Evolutionary conservation across 2,113 vertebrate species (phyloP).

Genomic region (Oreotrochilus melanogaster): DNA sequence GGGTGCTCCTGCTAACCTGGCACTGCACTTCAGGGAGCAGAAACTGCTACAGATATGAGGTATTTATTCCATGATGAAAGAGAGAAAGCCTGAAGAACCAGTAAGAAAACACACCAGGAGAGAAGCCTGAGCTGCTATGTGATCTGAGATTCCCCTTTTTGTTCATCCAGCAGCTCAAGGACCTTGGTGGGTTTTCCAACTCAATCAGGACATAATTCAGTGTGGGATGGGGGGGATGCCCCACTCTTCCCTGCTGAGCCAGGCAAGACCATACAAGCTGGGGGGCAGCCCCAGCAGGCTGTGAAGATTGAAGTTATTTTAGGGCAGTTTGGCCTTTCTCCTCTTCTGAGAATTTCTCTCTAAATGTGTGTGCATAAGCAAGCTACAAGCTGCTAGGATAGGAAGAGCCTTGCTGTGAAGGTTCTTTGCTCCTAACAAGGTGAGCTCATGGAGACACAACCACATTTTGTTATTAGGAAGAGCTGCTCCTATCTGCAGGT

Average conservation of each 20-base stretch:
- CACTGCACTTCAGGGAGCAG: background rate
- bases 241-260: fast-evolving
- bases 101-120: background rate
- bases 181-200: background rate
- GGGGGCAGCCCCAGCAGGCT: background rate
- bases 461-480: fast-evolving
- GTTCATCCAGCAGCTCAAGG: background rate
- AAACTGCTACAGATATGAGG: background rate
- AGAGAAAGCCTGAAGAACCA: background rate
- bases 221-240: background rate
- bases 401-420: background rate
- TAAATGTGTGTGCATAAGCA: background rate
- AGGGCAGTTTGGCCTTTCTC: background rate
- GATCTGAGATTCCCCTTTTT: background rate
- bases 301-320: background rate
- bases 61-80: background rate
- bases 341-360: background rate
- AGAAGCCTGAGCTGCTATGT: background rate
- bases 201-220: background rate
- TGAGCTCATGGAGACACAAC: background rate
- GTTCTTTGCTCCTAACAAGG: background rate
- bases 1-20: background rate
- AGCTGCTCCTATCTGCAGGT: background rate
- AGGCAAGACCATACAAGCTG: background rate
- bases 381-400: background rate